phyloP scores from a whole-genome alignment of 2,797 vertebrate species.

The Rhynchotus rufescens region DNA sequence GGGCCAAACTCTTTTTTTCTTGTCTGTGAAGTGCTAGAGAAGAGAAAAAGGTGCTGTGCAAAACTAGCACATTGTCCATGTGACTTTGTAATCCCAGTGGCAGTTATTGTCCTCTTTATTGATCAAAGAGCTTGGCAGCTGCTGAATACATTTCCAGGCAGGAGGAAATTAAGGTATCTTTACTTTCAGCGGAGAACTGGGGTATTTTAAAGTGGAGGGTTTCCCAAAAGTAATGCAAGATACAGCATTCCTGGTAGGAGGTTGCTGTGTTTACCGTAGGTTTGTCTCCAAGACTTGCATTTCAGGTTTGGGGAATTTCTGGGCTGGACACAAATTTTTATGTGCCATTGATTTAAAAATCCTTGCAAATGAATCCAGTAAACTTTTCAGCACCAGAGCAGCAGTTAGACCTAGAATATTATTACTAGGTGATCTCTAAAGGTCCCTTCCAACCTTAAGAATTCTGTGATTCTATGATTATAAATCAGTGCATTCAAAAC shows the following conservation, averaged over 20 bases:
- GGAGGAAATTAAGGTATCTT: background rate
- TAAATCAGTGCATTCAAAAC: background rate
- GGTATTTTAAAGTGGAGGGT: background rate
- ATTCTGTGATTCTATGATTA: background rate
- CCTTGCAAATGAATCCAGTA: background rate
- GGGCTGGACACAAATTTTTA: background rate
- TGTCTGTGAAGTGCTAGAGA: background rate
- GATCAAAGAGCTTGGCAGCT: background rate
- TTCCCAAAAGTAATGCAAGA: background rate
- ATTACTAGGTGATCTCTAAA: no score
- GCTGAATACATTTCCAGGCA: background rate
- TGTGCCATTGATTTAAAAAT: background rate
- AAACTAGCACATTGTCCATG: background rate
- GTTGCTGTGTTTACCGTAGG: background rate
- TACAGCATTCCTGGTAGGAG: background rate
- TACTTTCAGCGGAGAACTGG: background rate
- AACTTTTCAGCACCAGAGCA: background rate
- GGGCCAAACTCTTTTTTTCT: background rate
- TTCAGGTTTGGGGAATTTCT: background rate
- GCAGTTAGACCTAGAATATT: background rate
- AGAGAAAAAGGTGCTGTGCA: background rate
- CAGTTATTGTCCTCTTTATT: background rate
- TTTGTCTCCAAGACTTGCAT: background rate
- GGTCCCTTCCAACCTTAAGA: no score
- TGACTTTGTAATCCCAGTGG: background rate